Percentiles rank a stretch among this genome's conserved stretches.
phyloP scores from a whole-genome alignment of 1,140 invertebrate genomes.

The Onthophagus taurus region DNA sequence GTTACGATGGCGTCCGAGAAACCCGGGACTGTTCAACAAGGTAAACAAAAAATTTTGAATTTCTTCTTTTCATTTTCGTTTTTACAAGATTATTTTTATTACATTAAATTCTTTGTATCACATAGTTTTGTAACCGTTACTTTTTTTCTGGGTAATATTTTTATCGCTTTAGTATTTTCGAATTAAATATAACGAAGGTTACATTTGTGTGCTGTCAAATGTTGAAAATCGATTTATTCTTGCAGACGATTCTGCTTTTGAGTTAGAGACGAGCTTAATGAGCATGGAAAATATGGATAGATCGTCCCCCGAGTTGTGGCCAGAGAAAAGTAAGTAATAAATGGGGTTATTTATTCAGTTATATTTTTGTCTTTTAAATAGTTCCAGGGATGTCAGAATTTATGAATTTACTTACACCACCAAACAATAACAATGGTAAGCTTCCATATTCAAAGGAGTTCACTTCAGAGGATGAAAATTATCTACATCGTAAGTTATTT shows the following conservation, averaged over 20 bases:
- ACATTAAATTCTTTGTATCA: too few species aligned
- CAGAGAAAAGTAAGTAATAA: constrained; percentile 78
- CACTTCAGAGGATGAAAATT: constrained; percentile 55
- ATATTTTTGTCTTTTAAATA: constrained; percentile 22
- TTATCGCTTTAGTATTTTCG: neutral
- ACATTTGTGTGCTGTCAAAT: constrained; percentile 11
- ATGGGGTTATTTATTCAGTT: too few species aligned
- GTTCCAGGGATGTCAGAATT: constrained; percentile 70
- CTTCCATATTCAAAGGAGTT: constrained; percentile 47
- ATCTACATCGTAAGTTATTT: constrained; percentile 58
- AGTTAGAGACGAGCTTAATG: constrained; percentile 58
- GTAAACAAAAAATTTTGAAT: constrained; percentile 22
- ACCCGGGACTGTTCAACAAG: constrained; percentile 37
- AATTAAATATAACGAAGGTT: constrained; percentile 14
- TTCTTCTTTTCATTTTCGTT: constrained; percentile 6
- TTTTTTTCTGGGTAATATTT: too few species aligned
- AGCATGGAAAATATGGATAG: constrained; percentile 84
- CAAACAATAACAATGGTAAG: constrained; percentile 40
- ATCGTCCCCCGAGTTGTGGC: constrained; percentile 87
- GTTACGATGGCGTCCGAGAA: constrained; percentile 36
- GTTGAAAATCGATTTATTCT: constrained; percentile 24
- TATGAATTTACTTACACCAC: constrained; percentile 43
- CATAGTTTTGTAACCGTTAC: too few species aligned
- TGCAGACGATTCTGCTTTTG: constrained; percentile 35
- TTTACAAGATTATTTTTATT: too few species aligned